These are phyloP conservation scores for Sander vitreus DNA, from an alignment of 2,113 vertebrate species.

Conservation along the genomic window DNA sequence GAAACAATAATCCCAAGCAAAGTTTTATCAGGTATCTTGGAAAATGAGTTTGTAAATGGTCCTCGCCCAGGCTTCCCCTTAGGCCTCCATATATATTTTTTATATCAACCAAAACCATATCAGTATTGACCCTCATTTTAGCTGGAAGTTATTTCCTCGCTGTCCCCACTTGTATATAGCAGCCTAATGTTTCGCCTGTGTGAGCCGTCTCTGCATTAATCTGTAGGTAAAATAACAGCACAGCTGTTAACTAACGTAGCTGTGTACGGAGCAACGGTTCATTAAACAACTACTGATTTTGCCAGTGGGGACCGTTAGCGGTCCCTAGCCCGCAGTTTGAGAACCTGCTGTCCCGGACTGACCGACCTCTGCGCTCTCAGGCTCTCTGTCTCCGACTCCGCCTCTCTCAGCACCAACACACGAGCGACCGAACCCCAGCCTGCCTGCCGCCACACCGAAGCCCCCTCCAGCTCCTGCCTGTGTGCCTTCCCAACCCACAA, in stretches of 20 bases:
- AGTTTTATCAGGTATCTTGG: neutral
- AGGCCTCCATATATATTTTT: neutral
- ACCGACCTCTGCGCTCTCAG: slow-evolving; percentile 68
- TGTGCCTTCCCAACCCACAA: slow-evolving; percentile 27
- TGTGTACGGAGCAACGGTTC: slow-evolving; percentile 3
- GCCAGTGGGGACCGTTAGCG: neutral
- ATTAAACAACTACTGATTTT: neutral
- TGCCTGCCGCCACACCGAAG: slow-evolving; percentile 62
- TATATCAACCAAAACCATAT: neutral
- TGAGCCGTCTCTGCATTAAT: neutral
- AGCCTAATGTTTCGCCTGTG: neutral
- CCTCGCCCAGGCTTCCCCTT: neutral
- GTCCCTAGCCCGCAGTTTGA: slow-evolving; percentile 26
- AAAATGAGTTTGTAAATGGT: neutral
- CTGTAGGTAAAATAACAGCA: neutral
- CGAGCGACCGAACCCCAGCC: slow-evolving; percentile 56
- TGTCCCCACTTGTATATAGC: neutral
- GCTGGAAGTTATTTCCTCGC: neutral
- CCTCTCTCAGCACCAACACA: slow-evolving; percentile 70
- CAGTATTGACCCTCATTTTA: neutral
- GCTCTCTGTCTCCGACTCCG: slow-evolving; percentile 76
- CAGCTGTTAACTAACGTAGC: neutral
- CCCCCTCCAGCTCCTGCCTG: slow-evolving; percentile 53
- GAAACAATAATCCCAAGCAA: neutral
- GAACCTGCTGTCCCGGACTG: slow-evolving; percentile 33